phyloP scores from a whole-genome alignment of 2,113 vertebrate genomes.

The Cephalopholis sonnerati region DNA sequence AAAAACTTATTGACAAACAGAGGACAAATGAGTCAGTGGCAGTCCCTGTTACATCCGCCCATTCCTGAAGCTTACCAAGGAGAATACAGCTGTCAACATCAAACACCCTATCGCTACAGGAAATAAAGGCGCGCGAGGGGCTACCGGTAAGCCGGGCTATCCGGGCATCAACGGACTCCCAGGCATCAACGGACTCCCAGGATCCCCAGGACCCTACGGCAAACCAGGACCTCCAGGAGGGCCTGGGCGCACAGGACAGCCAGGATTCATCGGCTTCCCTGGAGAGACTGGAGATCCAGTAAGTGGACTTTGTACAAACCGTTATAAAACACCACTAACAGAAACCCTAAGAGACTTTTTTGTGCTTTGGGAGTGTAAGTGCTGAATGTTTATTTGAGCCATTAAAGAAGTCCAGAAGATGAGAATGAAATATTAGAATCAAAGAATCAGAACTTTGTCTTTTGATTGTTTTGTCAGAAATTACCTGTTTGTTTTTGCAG shows the following conservation, averaged over 20 bases:
- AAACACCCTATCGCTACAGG: slow-evolving; percentile 61
- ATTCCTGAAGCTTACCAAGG: too few species aligned
- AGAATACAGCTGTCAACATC: too few species aligned
- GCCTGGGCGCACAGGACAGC: slow-evolving; percentile 73
- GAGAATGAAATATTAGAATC: neutral
- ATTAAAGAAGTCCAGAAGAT: neutral
- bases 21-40: too few species aligned
- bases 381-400: neutral
- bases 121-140: slow-evolving; percentile 69
- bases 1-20: too few species aligned
- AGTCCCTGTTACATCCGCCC: too few species aligned
- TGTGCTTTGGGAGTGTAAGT: too few species aligned
- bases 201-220: slow-evolving; percentile 65
- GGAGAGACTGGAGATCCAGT: slow-evolving; percentile 87
- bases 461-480: neutral
- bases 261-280: slow-evolving; percentile 79
- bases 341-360: too few species aligned
- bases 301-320: slow-evolving; percentile 23
- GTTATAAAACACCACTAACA: too few species aligned
- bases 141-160: slow-evolving; percentile 59
- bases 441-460: neutral
- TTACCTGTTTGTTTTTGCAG: slow-evolving; percentile 52
- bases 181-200: slow-evolving; percentile 65
- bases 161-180: slow-evolving; percentile 63
- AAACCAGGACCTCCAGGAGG: slow-evolving; percentile 72